Evolutionary conservation across 2,888 invertebrate genomes (phyloP), one percentile per base, ranked within the genome.

Genomic region (Conus canariensis): DNA sequence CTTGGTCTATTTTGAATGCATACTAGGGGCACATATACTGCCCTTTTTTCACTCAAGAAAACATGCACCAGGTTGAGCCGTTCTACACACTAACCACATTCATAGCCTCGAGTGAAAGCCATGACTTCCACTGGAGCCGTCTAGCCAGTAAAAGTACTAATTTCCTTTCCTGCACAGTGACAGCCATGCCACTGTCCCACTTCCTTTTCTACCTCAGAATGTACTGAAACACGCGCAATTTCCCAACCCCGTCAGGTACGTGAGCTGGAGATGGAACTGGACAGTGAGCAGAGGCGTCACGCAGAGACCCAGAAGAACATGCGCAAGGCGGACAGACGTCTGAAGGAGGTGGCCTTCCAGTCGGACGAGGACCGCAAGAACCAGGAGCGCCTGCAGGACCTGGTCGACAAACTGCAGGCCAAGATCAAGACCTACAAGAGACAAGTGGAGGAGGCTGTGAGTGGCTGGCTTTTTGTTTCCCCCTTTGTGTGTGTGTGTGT

Each of bases 351-450:
- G 96, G 98, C 98, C 90, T 96, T 95, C 95, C 95, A 96, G 93
- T 93, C 95, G 60, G 99, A 99, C 96, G 99, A 99, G 97, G 99
- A 99, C 97, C 98, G 99, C 97, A 99, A 99, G 98, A 99, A 99
- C 97, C 99, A 99, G 97, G 99, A 99, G 97, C 98, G 99, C 96
- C 98, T 99, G 98, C 99, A 99, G 97, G 99, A 99, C 97, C 98
- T 99, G 96, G 99, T 99, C 95, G 99, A 99, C 97, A 99, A 99
- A 97, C 98, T 99, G 95, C 96, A 97, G 93, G 98, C 99, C 97
- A 99, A 99, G 98, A 99, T 99, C 98, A 99, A 99, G 98, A 99
- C 99, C 95, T 99, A 99, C 98, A 99, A 99, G 98, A 98, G 99
- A 97, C 99, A 99, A 97, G 99, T 99, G 96, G 99, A 99, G 96